Conservation (phyloP, 2,797 vertebrate genomes). For the Nasua narica region DNA sequence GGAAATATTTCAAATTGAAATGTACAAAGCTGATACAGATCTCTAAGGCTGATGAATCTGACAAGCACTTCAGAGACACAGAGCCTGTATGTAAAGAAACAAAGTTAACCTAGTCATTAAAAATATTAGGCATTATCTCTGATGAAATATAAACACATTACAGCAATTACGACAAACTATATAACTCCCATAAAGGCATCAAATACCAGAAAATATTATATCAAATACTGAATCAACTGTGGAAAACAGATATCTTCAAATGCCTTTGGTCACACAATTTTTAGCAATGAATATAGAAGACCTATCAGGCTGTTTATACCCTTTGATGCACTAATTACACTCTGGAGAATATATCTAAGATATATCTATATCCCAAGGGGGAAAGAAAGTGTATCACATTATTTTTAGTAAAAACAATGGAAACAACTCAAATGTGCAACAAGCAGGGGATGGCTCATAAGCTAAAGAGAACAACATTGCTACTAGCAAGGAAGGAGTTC, state of each 20-base stretch:
- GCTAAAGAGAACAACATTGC: neutral
- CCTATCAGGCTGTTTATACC: neutral
- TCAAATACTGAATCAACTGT: neutral
- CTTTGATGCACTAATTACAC: neutral
- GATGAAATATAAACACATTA: neutral
- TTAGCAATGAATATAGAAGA: neutral
- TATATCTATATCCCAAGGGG: neutral
- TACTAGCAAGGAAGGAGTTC: neutral
- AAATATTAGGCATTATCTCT: neutral
- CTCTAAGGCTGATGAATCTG: neutral
- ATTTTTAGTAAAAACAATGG: neutral
- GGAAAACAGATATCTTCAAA: neutral
- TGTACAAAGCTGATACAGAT: neutral
- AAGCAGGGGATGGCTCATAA: neutral
- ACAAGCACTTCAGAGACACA: neutral
- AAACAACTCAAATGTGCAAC: neutral
- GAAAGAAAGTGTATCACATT: neutral
- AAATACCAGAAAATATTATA: neutral
- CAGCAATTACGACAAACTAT: neutral
- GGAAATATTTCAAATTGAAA: conserved; percentile 1
- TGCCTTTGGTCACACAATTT: neutral
- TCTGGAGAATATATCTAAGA: neutral
- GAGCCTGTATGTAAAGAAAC: neutral
- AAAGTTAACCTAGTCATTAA: neutral
- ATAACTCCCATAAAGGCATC: neutral